Base-by-base conservation (phyloP, 1,140 invertebrate species). In the Drosophila grimshawi region DNA sequence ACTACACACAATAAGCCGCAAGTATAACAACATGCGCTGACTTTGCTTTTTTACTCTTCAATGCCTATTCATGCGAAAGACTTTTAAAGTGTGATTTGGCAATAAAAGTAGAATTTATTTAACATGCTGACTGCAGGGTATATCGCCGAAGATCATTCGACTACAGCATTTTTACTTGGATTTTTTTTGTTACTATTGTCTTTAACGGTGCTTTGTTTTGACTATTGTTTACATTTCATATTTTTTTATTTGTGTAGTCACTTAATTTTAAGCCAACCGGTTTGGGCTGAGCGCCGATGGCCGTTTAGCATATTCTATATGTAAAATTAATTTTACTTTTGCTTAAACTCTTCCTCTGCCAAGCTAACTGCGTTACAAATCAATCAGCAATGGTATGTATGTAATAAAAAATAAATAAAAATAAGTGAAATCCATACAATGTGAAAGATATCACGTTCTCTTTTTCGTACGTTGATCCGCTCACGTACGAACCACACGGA, bases 131-230 rank as follows among this genome's bases (percentile, higher is more conserved):
- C 19, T 19, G 19, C 19, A 19, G 19, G 19, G 19, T 19, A 19
- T 0, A 19, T 19, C 19, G 19, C 2, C 1, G 19, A 19, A 19
- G 19, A 19, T 19, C 19, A 19, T 1, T 19, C 19, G 19, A 19
- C 19, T 19, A 19, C 19, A 33, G 39, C 3, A n/a, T 41, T 53
- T 59, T 10, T 49, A 49, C 6, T 48, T 29, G 19, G 19, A 19
- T 19, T 19, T 19, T 19, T 19, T n/a, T 6, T 64, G 30, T 59
- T 27, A 30, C 49, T n/a, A 3, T 19, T 37, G 4, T 41, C 3
- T 66, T 39, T 35, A 39, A 49, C 32, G 45, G 37, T 46, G 49
- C 41, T 63, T 69, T 63, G 33, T 7, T 69, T 70, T 70, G 27
- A 30, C 30, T 8, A 8, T 46, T 62, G 33, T 62, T 49, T 19